Percentiles rank a stretch among this genome's conserved stretches.
Evolutionary conservation across 2,113 vertebrate genomes (phyloP).

Genomic region (Grantiella picta): DNA sequence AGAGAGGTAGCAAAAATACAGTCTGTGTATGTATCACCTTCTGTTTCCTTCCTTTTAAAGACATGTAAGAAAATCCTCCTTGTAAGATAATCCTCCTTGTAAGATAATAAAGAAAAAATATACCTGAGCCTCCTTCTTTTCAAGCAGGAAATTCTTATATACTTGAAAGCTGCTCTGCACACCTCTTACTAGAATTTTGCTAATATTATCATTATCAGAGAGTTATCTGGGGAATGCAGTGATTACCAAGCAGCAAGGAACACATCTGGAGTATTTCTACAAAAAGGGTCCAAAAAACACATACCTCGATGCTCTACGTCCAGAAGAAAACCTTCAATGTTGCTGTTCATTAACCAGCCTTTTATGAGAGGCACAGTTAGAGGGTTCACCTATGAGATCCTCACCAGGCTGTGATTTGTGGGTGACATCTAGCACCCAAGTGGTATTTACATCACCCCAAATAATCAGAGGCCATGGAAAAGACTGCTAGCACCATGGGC

Average conservation of each 20-base stretch:
- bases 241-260: background rate
- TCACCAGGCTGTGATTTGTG: background rate
- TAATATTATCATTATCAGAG: background rate
- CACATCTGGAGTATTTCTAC: background rate
- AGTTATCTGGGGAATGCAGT: background rate
- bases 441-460: background rate
- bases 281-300: background rate
- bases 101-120: background rate
- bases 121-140: background rate
- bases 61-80: background rate
- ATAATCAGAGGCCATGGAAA: background rate
- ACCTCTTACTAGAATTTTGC: background rate
- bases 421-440: background rate
- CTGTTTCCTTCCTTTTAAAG: background rate
- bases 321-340: background rate
- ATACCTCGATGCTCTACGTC: background rate
- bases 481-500: background rate
- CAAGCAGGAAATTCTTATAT: background rate
- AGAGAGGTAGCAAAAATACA: background rate
- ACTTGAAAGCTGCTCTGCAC: background rate
- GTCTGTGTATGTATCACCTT: background rate
- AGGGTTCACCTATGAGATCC: background rate
- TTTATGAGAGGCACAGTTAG: background rate
- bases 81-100: background rate
- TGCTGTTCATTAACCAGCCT: background rate